Conservation (phyloP, 2,888 invertebrate species). For the Eumacrocentrus americanus region DNA sequence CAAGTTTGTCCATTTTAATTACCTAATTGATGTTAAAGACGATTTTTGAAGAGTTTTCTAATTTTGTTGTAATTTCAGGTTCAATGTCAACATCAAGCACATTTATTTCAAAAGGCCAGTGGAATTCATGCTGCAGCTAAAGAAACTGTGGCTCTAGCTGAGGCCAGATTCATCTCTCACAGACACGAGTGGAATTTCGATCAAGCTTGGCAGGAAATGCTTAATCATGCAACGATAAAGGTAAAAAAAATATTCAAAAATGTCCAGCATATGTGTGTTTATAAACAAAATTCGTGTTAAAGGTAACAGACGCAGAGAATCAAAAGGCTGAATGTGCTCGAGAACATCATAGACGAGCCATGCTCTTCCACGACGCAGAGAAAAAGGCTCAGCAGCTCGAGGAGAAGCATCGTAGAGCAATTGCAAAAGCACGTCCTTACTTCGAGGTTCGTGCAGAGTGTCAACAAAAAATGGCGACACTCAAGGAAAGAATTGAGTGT, state of each 20-base stretch:
- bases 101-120: constrained; percentile 88
- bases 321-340: constrained; percentile 87
- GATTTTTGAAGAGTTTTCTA: no score
- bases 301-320: constrained; percentile 93
- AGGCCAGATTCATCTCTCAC: constrained; percentile 76
- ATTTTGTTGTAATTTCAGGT: no score
- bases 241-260: constrained; percentile 59
- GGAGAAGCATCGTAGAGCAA: constrained; percentile 80
- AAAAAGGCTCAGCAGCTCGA: constrained; percentile 80
- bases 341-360: constrained; percentile 83
- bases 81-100: constrained; percentile 89
- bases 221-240: constrained; percentile 94
- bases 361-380: constrained; percentile 81
- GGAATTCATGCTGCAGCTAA: constrained; percentile 92
- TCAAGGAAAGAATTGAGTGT: constrained; percentile 82
- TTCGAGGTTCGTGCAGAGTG: constrained; percentile 90
- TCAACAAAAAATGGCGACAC: constrained; percentile 83
- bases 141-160: constrained; percentile 90
- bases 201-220: constrained; percentile 96
- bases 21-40: no score
- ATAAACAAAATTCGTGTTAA: constrained; percentile 19
- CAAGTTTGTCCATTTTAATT: constrained; percentile 63
- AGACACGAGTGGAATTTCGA: constrained; percentile 89
- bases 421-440: constrained; percentile 86
- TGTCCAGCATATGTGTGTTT: background rate